These are phyloP conservation scores for Poecilia picta DNA, from an alignment of 2,797 vertebrate species.

Conservation along the genomic window DNA sequence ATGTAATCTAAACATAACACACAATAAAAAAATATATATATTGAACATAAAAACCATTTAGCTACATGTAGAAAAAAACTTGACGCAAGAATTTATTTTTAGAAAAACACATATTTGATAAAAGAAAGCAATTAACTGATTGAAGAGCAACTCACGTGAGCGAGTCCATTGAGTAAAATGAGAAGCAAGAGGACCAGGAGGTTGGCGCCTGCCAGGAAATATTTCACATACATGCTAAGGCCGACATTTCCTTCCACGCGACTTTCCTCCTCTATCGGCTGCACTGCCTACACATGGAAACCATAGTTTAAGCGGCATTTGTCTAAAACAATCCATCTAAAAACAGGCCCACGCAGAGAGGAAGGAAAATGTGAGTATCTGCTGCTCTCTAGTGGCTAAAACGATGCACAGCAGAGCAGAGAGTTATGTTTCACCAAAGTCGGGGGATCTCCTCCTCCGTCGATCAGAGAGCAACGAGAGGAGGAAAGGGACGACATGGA, in stretches of 20 bases:
- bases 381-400: conserved; percentile 73
- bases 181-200: conserved; percentile 81
- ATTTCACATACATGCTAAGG: conserved; percentile 87
- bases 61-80: not conserved
- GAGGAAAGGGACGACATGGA: conserved; percentile 89
- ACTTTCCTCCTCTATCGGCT: conserved; percentile 81
- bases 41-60: not conserved
- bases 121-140: conserved; percentile 7
- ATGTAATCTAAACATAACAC: conserved; percentile 78
- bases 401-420: conserved; percentile 17
- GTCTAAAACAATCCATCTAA: conserved; percentile 19
- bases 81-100: not conserved
- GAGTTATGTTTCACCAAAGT: conserved; percentile 56
- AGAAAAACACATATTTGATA: not conserved
- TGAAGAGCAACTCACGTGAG: conserved; percentile 81
- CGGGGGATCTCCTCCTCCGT: conserved; percentile 76
- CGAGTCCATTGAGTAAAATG: conserved; percentile 80
- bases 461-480: conserved; percentile 85
- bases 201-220: conserved; percentile 86
- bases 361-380: conserved; percentile 39
- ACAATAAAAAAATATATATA: not conserved
- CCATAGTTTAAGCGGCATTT: conserved; percentile 38
- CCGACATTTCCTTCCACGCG: conserved; percentile 86
- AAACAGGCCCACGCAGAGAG: conserved; percentile 18
- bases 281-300: conserved; percentile 72